Base-by-base conservation (phyloP, 2,113 vertebrate genomes). In the Psilopsiagon aymara region DNA sequence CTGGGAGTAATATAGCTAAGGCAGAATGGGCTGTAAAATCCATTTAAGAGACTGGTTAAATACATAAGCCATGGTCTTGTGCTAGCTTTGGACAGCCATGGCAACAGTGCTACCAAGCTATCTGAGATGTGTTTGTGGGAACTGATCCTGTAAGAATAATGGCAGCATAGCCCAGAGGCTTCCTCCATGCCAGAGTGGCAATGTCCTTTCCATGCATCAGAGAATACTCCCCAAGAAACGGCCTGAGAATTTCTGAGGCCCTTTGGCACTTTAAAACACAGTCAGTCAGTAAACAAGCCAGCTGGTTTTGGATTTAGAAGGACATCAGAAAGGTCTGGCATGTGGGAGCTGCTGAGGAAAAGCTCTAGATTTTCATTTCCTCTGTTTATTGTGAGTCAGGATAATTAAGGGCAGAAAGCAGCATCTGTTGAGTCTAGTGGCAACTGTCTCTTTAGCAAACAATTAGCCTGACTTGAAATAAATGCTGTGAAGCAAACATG, bases 21-120 rank as follows among this genome's bases (percentile, higher is more conserved):
- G 81, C 52, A 79, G 84, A 88, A 86, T 28, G 57, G 91, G 27
- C 60, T 91, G 81, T 85, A 76, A 95, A 94, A 92, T 79, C 49
- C 44, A 37, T 62, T 91, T 69, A 62, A 77, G 82, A 87, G 79
- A 29, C 52, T 89, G 57, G 17, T 27, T 66, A 63, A 91, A 75
- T 63, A 60, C 11, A 13, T 83, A 37, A 60, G 21, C 44, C n/a
- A 37, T 33, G 25, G 7, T 67, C 59, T 62, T 80, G 24, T 66
- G 63, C 62, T 93, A 51, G 44, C 20, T 62, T 63, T 69, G 24
- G 37, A 55, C 37, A 2, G 0, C 73, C 12, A 3, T 60, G 70
- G 33, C 74, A 89, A 11, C 74, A 49, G 37, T 46, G n/a, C 59
- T 90, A 20, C 67, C n/a, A 88, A 21, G 52, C 41, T 57, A 31